Evolutionary conservation across 2,888 invertebrate genomes (phyloP).

Genomic region (Cephus rjabovi): DNA sequence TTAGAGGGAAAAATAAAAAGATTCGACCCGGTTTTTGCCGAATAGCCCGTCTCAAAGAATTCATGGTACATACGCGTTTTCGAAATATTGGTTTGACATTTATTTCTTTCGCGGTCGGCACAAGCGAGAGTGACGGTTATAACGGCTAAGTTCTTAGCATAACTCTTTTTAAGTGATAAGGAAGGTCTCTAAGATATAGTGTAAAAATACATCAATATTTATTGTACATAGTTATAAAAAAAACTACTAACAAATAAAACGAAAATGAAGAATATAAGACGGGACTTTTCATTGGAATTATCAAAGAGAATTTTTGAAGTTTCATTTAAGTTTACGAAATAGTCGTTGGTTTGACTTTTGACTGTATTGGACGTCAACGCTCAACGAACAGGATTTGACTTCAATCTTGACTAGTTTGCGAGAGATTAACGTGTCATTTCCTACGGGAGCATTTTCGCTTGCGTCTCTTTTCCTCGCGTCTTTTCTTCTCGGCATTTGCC

Average conservation of each 20-base stretch:
- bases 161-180: constrained; percentile 50
- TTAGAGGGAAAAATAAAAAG: constrained; percentile 25
- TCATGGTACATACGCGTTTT: constrained; percentile 50
- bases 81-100: constrained; percentile 42
- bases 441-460: constrained; percentile 22
- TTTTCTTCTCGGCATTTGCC: constrained; percentile 54
- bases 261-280: constrained; percentile 44
- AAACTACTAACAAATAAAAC: constrained; percentile 66
- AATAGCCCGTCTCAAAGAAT: constrained; percentile 47
- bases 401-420: background rate
- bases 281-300: background rate
- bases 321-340: background rate
- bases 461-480: constrained; percentile 39
- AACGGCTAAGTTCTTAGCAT: constrained; percentile 58
- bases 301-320: background rate
- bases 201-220: constrained; percentile 67
- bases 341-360: background rate
- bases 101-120: constrained; percentile 45
- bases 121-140: constrained; percentile 36
- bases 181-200: constrained; percentile 57
- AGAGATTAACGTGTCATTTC: background rate
- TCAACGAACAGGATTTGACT: background rate
- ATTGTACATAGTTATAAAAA: constrained; percentile 67
- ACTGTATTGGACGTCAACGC: background rate
- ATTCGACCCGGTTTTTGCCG: constrained; percentile 39